Percentiles rank a stretch among this genome's conserved stretches.
Conservation (phyloP, 2,113 vertebrate species). For the Phylloscopus trochilus region DNA sequence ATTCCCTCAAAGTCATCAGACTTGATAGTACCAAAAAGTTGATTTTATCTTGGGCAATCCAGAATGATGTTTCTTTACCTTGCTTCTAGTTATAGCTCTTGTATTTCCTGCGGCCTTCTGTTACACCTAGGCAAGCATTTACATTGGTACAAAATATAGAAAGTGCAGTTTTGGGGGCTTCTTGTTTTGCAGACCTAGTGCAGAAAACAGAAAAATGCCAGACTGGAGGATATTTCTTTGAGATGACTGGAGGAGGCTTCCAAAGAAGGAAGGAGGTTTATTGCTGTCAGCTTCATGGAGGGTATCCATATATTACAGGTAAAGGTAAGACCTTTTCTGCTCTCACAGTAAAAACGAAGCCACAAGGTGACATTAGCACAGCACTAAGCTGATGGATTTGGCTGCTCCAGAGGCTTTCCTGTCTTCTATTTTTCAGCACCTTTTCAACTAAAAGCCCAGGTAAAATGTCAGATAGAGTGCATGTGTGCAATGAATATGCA, state of each 20-base stretch:
- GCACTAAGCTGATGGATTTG: not conserved
- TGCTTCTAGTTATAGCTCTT: not conserved
- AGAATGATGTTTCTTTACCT: not conserved
- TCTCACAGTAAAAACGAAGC: not conserved
- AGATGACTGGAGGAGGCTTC: not conserved
- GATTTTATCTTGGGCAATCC: not conserved
- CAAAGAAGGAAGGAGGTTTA: not conserved
- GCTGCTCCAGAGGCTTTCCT: not conserved
- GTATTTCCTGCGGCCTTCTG: not conserved
- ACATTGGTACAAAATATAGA: not conserved
- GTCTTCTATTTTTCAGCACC: not conserved
- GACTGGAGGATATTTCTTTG: not conserved
- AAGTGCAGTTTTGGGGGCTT: fast-evolving
- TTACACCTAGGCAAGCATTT: not conserved
- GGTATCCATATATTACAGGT: not conserved
- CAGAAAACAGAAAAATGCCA: not conserved
- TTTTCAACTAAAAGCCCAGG: not conserved
- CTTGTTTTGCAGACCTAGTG: not conserved
- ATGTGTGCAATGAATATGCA: not conserved
- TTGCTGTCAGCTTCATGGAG: not conserved
- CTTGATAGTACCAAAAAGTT: not conserved
- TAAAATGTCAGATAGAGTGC: not conserved
- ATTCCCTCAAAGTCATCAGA: not conserved
- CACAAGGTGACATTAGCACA: not conserved
- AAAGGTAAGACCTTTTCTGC: not conserved